Conservation (phyloP, 1,140 invertebrate species). For the Samia ricini region DNA sequence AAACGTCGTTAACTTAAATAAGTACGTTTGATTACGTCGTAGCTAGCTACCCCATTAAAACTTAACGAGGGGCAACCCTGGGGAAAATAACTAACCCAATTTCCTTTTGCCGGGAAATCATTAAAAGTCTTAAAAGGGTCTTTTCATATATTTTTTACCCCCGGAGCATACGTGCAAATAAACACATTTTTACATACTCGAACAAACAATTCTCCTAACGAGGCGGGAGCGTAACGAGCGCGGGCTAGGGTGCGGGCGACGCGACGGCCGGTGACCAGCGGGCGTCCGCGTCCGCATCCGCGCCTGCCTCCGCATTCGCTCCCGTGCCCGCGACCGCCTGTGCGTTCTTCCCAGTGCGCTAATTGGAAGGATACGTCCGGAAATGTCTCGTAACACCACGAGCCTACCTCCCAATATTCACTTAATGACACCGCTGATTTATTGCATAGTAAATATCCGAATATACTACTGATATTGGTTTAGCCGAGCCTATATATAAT, state of each 20-base stretch:
- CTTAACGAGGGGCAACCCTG: slow-evolving; percentile 75
- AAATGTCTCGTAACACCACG: slow-evolving; percentile 59
- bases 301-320: too few species aligned
- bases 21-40: slow-evolving; percentile 76
- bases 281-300: slow-evolving; percentile 20
- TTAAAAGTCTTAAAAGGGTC: slow-evolving; percentile 78
- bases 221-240: slow-evolving; percentile 66
- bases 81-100: slow-evolving; percentile 78
- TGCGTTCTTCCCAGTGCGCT: slow-evolving; percentile 35
- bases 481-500: too few species aligned
- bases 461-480: slow-evolving; percentile 39
- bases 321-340: too few species aligned
- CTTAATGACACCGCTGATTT: slow-evolving; percentile 56
- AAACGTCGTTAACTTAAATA: slow-evolving; percentile 76
- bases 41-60: slow-evolving; percentile 77
- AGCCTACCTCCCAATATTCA: slow-evolving; percentile 33
- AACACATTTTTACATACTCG: slow-evolving; percentile 78
- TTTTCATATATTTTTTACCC: slow-evolving; percentile 76
- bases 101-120: slow-evolving; percentile 77
- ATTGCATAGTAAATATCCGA: slow-evolving; percentile 45
- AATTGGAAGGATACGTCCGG: slow-evolving; percentile 66
- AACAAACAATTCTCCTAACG: slow-evolving; percentile 77
- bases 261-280: slow-evolving; percentile 44
- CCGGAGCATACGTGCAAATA: slow-evolving; percentile 75
- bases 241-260: slow-evolving; percentile 30